These are phyloP conservation scores for Lottia scabra DNA, from an alignment of 2,888 invertebrate species.

Conservation along the genomic window DNA sequence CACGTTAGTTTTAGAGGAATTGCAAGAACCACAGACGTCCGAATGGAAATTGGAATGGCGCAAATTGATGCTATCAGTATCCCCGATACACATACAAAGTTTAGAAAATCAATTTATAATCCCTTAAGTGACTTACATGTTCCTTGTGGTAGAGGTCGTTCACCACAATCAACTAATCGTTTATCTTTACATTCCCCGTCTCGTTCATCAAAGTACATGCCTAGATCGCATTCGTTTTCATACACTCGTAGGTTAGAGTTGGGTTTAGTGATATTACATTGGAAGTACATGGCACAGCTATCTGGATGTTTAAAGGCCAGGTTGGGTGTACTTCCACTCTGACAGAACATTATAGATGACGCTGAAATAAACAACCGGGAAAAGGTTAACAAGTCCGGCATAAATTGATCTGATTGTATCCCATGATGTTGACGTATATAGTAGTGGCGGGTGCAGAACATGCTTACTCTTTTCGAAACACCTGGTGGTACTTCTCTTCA, in stretches of 20 bases:
- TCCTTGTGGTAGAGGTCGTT: conserved; percentile 13
- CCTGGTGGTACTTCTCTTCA: too few relatives aligned
- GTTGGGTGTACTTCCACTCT: not conserved
- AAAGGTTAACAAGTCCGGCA: too few relatives aligned
- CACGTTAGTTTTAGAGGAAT: too few relatives aligned
- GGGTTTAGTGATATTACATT: conserved; percentile 36
- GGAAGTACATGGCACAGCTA: conserved; percentile 50
- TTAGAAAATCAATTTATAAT: too few relatives aligned
- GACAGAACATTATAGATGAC: not conserved
- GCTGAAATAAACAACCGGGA: not conserved
- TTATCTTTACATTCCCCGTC: conserved; percentile 23
- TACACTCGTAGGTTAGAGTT: conserved; percentile 38
- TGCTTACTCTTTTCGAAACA: too few relatives aligned
- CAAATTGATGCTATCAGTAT: too few relatives aligned
- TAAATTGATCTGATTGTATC: too few relatives aligned
- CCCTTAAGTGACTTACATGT: conserved; percentile 18
- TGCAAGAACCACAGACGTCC: too few relatives aligned
- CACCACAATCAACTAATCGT: conserved; percentile 16
- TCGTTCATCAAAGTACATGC: conserved; percentile 40
- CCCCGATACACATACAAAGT: too few relatives aligned
- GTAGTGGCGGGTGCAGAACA: too few relatives aligned
- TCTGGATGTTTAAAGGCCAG: conserved; percentile 40
- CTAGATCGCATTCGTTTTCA: conserved; percentile 50
- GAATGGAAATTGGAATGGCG: too few relatives aligned
- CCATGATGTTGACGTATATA: too few relatives aligned